Evolutionary conservation across 2,113 vertebrate genomes (phyloP), one percentile per base, ranked within the genome.

Genomic region (Heloderma charlesbogerti): DNA sequence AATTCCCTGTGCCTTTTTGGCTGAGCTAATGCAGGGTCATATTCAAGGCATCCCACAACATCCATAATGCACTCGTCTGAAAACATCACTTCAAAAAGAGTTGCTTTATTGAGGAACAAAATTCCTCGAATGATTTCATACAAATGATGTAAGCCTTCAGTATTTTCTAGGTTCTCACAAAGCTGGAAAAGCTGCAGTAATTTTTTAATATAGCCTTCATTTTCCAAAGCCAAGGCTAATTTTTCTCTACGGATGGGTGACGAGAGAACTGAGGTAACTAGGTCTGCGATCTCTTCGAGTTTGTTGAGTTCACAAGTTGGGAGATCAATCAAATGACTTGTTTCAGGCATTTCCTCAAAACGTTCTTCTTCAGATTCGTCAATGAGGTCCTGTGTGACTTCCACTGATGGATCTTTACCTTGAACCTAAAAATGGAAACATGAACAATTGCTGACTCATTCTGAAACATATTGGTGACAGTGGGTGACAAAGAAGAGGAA

Each of bases 11-110:
- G 99, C 63, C 98, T 97, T 97, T 99, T 99, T 87, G 99, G 99
- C 97, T 99, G 99, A 93, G 99, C 98, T 94, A 99, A 98, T 86
- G 99, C 98, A 86, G 99, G 99, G 95, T 99, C 99, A 71, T 99
- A 99, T 95, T 99, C 99, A 83, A 99, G 98, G 97, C 99, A 99
- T 92, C 99, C 99, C 43, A 99, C 99, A 92, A 99, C 99, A 97
- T 99, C 99, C 99, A 99, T 99, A 96, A 99, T 99, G 97, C 99
- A 99, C 97, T 99, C 99, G 27, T 99, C 99, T 34, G 99, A 99
- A 98, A 99, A 99, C 99, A 99, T 99, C 93, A 99, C 98, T 96
- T 99, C 99, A 95, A 99, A 99, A 40, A 99, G 98, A 92, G 99
- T 98, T 60, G 99, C 99, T 97, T 99, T 99, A 97, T 99, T 99